Conservation (phyloP, 2,113 vertebrate species). For the Cyanocitta stelleri region DNA sequence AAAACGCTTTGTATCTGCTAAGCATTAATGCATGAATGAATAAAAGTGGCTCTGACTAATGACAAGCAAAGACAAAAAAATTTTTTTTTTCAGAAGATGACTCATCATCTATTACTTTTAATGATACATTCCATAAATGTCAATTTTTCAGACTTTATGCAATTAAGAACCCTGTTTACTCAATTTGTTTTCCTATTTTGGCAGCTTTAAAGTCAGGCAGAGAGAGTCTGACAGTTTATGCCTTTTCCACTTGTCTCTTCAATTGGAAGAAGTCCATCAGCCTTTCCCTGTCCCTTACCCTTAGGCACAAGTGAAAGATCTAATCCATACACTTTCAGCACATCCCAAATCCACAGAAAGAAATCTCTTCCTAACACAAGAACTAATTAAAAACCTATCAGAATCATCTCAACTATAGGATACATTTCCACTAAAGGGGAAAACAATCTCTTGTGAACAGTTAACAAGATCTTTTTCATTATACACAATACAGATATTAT, state of each 20-base stretch:
- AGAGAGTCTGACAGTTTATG: background rate
- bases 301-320: background rate
- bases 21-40: background rate
- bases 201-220: background rate
- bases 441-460: background rate
- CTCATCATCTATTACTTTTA: background rate
- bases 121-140: background rate
- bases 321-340: background rate
- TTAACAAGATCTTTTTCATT: background rate
- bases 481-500: background rate
- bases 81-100: background rate
- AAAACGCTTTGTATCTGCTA: background rate
- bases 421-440: background rate
- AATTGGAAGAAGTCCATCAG: background rate
- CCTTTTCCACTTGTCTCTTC: background rate
- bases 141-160: background rate
- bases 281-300: background rate
- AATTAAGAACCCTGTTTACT: background rate
- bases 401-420: background rate
- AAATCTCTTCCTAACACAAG: background rate
- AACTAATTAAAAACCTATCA: background rate
- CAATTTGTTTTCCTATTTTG: background rate
- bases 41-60: background rate
- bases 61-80: background rate
- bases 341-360: background rate